These are phyloP conservation scores for Spilosoma lubricipeda DNA, from an alignment of 2,888 invertebrate species.

Conservation along the genomic window DNA sequence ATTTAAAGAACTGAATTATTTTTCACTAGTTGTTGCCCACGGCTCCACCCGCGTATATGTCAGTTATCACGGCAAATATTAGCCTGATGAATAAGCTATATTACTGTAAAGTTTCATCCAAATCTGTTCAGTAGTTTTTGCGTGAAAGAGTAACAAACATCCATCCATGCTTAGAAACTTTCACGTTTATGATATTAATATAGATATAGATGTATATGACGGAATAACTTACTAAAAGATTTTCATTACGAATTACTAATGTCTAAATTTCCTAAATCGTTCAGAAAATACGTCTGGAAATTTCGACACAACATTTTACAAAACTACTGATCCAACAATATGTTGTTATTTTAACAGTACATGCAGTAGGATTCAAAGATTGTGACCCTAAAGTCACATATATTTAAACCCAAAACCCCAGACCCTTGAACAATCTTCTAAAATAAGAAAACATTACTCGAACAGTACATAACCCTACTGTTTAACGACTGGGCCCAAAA, in stretches of 20 bases:
- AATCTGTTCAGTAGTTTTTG: too few relatives aligned
- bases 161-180: too few relatives aligned
- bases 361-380: constrained; percentile 14
- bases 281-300: not conserved
- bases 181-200: too few relatives aligned
- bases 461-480: constrained; percentile 47
- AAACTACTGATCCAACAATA: not conserved
- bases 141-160: too few relatives aligned
- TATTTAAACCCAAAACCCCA: constrained; percentile 36
- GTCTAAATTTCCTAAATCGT: not conserved
- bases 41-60: too few relatives aligned
- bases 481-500: constrained; percentile 53
- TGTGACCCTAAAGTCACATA: constrained; percentile 18
- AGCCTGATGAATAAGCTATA: too few relatives aligned
- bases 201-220: too few relatives aligned
- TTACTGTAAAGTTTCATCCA: too few relatives aligned
- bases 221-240: not conserved
- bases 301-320: not conserved
- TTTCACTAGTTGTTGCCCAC: too few relatives aligned
- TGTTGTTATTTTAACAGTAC: constrained; percentile 2
- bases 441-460: constrained; percentile 47
- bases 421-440: constrained; percentile 24
- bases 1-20: not conserved
- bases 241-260: not conserved
- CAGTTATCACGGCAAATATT: too few relatives aligned